Evolutionary conservation across 35 echinoderm and acorn worm genomes (phyloP).

Genomic region (Heliocidaris erythrogramma): DNA sequence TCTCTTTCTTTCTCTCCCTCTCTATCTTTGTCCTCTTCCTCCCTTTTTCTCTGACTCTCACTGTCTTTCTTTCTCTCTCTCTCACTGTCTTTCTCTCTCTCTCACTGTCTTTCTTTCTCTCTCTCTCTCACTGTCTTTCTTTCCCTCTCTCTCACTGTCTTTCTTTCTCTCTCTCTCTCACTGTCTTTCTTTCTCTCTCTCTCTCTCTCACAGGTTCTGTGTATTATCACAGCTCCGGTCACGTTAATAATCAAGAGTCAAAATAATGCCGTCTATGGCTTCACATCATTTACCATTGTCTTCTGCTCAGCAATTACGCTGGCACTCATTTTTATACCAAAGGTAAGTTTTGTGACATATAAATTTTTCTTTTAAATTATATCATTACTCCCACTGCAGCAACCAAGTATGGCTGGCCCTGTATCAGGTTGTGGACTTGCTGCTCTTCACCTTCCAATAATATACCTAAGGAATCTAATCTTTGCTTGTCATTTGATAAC

Average conservation of each 20-base stretch:
- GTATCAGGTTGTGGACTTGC: no score
- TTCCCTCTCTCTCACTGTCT: neutral
- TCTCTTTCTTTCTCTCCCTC: no score
- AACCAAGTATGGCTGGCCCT: no score
- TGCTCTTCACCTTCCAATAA: no score
- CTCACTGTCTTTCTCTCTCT: neutral
- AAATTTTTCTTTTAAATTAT: neutral
- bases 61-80: no score
- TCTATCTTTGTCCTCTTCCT: neutral
- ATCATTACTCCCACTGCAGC: no score
- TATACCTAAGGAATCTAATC: no score
- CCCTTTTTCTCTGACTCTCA: neutral
- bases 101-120: neutral
- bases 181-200: neutral
- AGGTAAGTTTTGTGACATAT: conserved; percentile 59
- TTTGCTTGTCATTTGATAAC: no score
- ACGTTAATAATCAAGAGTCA: conserved; percentile 94
- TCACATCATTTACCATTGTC: conserved; percentile 91
- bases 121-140: neutral
- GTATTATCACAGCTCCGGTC: conserved; percentile 99
- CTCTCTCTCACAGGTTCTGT: conserved; percentile 73
- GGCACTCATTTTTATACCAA: conserved; percentile 95
- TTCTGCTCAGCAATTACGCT: conserved; percentile 92
- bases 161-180: neutral
- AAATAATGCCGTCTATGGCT: conserved; percentile 92